Base-by-base conservation (phyloP, 2,797 vertebrate genomes). In the Melanotaenia nigrans region DNA sequence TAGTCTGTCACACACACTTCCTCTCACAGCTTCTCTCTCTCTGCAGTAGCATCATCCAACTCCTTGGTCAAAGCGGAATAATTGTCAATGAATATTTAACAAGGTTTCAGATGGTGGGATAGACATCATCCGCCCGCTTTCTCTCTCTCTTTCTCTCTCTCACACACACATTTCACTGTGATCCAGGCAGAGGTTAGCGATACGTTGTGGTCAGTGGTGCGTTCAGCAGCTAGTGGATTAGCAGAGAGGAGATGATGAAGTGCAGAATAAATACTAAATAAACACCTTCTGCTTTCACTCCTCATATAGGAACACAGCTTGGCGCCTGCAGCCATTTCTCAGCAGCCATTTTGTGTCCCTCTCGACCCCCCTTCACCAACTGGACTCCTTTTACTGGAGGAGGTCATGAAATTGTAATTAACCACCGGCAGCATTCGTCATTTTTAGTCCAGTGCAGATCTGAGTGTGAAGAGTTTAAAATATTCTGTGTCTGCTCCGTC, bases 1-100 rank as follows among this genome's bases (percentile, higher is more conserved):
- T 58, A 6, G 14, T 38, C 30, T 3, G 60, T 14, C 55, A 22
- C 56, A 33, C 55, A 53, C 35, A 49, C 40, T 32, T 45, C 45
- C 58, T 47, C 38, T 57, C 62, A 36, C 78, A 0, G 33, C 68
- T 75, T 74, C 66, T 72, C 82, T 71, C 83, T 78, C 79, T 85
- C 85, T 71, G 79, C 84, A 69, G 77, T 13, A 73, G 86, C 87
- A 85, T 83, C 87, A 84, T 84, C 89, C 92, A 92, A 90, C 90
- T 92, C 92, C 86, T 91, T 91, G 91, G 92, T 95, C 94, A 94
- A 92, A 92, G 91, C 90, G 73, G 91, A 94, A 94, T 95, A 94
- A 95, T 95, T 95, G 94, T 95, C 94, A 95, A 95, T 95, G 94
- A 95, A 95, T 95, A 94, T 95, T 95, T 95, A 95, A 94, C 93